A percentile compares a stretch with the other conserved stretches of the same genome.
These are phyloP conservation scores for Panopea generosa DNA, from an alignment of 2,888 invertebrate genomes.

Conservation along the genomic window DNA sequence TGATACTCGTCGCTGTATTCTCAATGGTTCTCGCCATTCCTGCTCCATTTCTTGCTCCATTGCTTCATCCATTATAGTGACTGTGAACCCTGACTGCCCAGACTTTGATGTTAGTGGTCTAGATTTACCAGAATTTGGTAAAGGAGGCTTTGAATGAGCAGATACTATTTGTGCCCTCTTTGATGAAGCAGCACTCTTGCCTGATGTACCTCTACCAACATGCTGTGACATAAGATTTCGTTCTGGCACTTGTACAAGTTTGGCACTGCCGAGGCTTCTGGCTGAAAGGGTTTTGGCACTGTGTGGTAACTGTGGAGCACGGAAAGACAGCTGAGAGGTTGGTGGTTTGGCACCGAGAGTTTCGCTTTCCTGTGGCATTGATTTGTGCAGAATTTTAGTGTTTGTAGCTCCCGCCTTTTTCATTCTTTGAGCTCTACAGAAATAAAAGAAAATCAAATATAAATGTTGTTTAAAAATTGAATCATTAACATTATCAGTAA, in stretches of 20 bases:
- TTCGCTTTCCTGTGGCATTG: conserved; percentile 14
- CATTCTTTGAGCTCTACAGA: conserved; percentile 80
- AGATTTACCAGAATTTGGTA: conserved; percentile 61
- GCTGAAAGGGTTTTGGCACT: conserved; percentile 81
- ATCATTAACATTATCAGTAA: too few relatives aligned
- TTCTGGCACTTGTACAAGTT: conserved; percentile 69
- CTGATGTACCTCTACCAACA: conserved; percentile 5
- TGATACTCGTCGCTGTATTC: conserved; percentile 76
- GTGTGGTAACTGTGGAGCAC: conserved; percentile 77
- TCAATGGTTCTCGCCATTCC: conserved; percentile 48
- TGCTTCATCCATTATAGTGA: conserved; percentile 72
- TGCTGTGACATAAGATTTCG: conserved; percentile 31
- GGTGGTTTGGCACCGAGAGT: conserved; percentile 36
- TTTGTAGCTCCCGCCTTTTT: conserved; percentile 82
- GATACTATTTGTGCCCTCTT: conserved; percentile 42
- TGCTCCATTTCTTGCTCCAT: conserved; percentile 65
- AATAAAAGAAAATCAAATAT: neutral
- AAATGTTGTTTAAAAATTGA: too few relatives aligned
- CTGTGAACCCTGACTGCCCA: conserved; percentile 67
- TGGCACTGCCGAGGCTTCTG: conserved; percentile 76
- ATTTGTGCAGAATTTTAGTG: conserved; percentile 75
- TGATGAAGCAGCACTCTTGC: conserved; percentile 41
- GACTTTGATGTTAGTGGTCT: conserved; percentile 69
- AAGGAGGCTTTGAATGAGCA: conserved; percentile 65
- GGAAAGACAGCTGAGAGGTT: conserved; percentile 66